phyloP scores from a whole-genome alignment of 2,888 invertebrate genomes.

The Eugnorisma glareosa region DNA sequence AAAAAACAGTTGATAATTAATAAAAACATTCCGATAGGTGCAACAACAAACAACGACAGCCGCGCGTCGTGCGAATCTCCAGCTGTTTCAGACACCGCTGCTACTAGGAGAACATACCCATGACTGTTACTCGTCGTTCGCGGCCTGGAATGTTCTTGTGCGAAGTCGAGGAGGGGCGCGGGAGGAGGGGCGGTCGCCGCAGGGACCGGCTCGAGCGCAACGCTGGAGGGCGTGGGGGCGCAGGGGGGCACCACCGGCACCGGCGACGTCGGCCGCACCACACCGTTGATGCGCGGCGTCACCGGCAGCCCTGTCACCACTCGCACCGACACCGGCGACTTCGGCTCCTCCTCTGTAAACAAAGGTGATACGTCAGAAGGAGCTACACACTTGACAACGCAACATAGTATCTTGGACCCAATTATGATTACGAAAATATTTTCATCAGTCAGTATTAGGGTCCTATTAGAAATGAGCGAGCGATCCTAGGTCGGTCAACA shows the following conservation, averaged over 20 bases:
- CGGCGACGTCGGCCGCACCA: constrained; percentile 73
- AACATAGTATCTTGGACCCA: constrained; percentile 13
- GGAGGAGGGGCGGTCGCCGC: constrained; percentile 72
- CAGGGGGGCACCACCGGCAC: constrained; percentile 71
- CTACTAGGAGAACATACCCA: constrained; percentile 87
- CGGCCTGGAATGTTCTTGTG: constrained; percentile 90
- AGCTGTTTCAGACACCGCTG: constrained; percentile 84
- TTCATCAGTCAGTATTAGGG: constrained; percentile 34
- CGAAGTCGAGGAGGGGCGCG: constrained; percentile 85
- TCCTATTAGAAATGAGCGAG: constrained; percentile 51
- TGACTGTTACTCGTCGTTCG: constrained; percentile 87
- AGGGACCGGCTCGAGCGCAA: constrained; percentile 68
- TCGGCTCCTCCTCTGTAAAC: constrained; percentile 89
- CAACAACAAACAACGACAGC: constrained; percentile 32
- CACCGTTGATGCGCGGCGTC: constrained; percentile 83
- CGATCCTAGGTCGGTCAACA: constrained; percentile 76
- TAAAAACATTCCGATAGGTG: constrained; percentile 15
- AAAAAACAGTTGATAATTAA: constrained; percentile 19
- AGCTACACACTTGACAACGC: constrained; percentile 31
- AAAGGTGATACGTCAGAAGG: constrained; percentile 72
- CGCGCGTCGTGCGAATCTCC: constrained; percentile 74
- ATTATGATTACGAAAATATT: constrained; percentile 37
- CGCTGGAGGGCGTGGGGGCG: constrained; percentile 67
- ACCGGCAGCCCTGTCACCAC: constrained; percentile 84
- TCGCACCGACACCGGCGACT: constrained; percentile 85